Percentiles rank a stretch among this genome's conserved stretches.
phyloP scores from a whole-genome alignment of 2,113 vertebrate genomes.

The Semicossyphus pulcher region DNA sequence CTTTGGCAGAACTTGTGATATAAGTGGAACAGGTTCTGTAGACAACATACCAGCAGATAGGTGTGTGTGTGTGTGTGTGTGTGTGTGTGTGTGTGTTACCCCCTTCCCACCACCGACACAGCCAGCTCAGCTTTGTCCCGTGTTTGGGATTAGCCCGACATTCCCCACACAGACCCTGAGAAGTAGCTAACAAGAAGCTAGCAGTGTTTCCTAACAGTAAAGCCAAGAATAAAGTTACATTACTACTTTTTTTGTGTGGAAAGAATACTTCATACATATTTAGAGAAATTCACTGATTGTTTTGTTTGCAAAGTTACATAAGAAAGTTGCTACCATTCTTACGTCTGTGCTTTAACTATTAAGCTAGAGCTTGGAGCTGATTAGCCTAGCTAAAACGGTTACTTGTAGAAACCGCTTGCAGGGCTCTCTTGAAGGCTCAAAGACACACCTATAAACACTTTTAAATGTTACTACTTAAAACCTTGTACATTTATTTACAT shows the following conservation, averaged over 20 bases:
- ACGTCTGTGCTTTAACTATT: neutral
- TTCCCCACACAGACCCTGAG: slow-evolving; percentile 14
- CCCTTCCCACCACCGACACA: slow-evolving; percentile 25
- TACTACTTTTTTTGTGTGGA: neutral
- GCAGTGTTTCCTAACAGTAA: slow-evolving; percentile 7
- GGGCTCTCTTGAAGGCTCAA: neutral
- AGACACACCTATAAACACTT: neutral
- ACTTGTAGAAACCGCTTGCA: neutral
- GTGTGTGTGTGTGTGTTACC: neutral
- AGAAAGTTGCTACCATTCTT: no score
- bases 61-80: slow-evolving; percentile 33
- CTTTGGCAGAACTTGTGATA: neutral
- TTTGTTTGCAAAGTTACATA: neutral
- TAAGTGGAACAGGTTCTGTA: slow-evolving; percentile 10
- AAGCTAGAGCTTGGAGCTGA: neutral
- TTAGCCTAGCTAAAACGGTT: neutral
- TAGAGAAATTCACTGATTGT: neutral
- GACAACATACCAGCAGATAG: slow-evolving; percentile 1
- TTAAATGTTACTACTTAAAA: neutral
- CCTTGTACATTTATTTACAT: no score
- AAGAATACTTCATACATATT: neutral
- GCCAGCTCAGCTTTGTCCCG: slow-evolving; percentile 62
- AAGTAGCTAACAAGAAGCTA: slow-evolving; percentile 2
- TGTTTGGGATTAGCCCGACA: slow-evolving; percentile 70
- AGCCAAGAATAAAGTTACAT: neutral